phyloP scores from a whole-genome alignment of 2,888 invertebrate genomes.

The Aspidiotus rigidus region DNA sequence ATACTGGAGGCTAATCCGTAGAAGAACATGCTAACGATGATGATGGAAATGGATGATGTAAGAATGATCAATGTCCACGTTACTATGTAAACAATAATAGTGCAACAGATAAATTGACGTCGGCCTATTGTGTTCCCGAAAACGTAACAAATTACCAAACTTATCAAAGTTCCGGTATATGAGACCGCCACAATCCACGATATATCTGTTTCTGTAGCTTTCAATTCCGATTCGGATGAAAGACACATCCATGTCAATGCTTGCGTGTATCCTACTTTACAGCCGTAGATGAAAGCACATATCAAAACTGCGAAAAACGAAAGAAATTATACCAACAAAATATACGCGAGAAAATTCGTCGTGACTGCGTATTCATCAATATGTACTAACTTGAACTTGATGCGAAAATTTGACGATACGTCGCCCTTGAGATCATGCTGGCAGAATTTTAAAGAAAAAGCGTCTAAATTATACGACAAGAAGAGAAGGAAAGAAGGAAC shows the following conservation, averaged over 20 bases:
- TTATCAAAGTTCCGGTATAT: not conserved
- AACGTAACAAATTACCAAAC: not conserved
- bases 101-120: not conserved
- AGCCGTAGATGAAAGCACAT: constrained; percentile 2
- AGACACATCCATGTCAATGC: not conserved
- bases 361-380: too few species aligned
- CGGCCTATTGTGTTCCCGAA: not conserved
- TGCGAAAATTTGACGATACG: too few species aligned
- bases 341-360: too few species aligned
- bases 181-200: constrained; percentile 3
- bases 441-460: too few species aligned
- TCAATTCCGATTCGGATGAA: not conserved
- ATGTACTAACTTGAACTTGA: too few species aligned
- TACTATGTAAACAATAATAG: not conserved
- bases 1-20: not conserved
- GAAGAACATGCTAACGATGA: not conserved
- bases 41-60: not conserved
- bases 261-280: not conserved
- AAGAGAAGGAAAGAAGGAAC: too few species aligned
- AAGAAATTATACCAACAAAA: too few species aligned
- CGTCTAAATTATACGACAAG: too few species aligned
- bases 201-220: not conserved
- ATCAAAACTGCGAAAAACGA: not conserved
- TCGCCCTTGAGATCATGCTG: too few species aligned
- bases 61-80: not conserved